phyloP scores from a whole-genome alignment of 1,140 invertebrate genomes.

The Acyrthosiphon pisum region DNA sequence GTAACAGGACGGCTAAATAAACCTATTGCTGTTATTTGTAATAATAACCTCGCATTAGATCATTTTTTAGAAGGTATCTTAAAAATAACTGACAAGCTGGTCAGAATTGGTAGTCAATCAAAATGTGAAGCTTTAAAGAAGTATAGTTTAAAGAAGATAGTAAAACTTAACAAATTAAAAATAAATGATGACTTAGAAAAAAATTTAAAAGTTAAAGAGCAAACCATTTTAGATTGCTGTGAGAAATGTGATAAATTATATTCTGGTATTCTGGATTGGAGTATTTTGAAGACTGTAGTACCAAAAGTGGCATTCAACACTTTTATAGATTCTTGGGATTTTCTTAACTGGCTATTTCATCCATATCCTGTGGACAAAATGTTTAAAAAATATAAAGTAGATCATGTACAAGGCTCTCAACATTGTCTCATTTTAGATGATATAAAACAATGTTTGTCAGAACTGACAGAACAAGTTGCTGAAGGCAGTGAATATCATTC shows the following conservation, averaged over 20 bases:
- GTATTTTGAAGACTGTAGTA: constrained; percentile 24
- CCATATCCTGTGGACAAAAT: constrained; percentile 39
- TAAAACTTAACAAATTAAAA: constrained; percentile 46
- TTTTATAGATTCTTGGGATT: constrained; percentile 52
- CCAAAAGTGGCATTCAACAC: constrained; percentile 9
- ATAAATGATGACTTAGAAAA: constrained; percentile 19
- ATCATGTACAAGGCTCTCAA: neutral
- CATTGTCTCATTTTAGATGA: constrained; percentile 34
- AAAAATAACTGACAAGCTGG: constrained; percentile 67
- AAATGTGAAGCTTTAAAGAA: constrained; percentile 64
- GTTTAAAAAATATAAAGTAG: constrained; percentile 37
- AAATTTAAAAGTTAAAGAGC: constrained; percentile 37
- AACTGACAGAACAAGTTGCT: constrained; percentile 41
- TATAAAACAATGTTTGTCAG: constrained; percentile 16
- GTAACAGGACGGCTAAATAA: constrained; percentile 48
- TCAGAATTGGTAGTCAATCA: constrained; percentile 78
- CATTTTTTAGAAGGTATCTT: constrained; percentile 82
- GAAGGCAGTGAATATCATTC: constrained; percentile 52
- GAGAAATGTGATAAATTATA: constrained; percentile 46
- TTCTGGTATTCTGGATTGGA: constrained; percentile 38
- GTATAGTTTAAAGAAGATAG: constrained; percentile 49
- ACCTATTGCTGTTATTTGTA: constrained; percentile 81
- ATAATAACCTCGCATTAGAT: constrained; percentile 86
- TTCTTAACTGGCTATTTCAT: constrained; percentile 51
- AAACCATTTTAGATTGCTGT: constrained; percentile 40